A percentile compares a stretch with the other conserved stretches of the same genome.
phyloP scores from a whole-genome alignment of 2,113 vertebrate genomes.

The Callionymus lyra region DNA sequence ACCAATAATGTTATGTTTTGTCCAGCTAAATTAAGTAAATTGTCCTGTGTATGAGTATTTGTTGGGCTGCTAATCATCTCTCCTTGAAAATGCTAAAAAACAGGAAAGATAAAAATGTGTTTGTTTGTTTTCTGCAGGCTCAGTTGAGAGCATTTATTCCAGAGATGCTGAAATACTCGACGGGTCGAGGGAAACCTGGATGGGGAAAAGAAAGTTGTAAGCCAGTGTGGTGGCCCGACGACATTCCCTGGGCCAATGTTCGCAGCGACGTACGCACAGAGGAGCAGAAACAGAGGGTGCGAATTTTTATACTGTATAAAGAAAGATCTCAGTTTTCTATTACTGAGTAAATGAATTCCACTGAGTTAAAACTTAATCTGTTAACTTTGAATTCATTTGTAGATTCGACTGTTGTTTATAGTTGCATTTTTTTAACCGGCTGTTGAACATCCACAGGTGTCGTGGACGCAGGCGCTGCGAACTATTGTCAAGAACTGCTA shows the following conservation, averaged over 20 bases:
- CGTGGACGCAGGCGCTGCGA: constrained; percentile 92
- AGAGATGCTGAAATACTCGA: constrained; percentile 98
- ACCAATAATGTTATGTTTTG: too few relatives aligned
- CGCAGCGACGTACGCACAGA: constrained; percentile 95
- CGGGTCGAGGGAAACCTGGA: constrained; percentile 91
- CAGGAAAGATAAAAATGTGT: too few relatives aligned
- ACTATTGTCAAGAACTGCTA: constrained; percentile 99
- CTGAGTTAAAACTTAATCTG: neutral
- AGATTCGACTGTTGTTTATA: neutral
- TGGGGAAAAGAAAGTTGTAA: constrained; percentile 99
- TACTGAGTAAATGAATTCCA: neutral
- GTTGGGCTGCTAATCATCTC: too few relatives aligned
- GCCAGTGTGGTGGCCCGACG: constrained; percentile 96
- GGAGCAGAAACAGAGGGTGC: constrained; percentile 92
- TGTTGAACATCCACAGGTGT: constrained; percentile 67
- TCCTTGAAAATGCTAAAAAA: too few relatives aligned
- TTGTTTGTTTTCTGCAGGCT: constrained; percentile 72
- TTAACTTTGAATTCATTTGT: too few relatives aligned
- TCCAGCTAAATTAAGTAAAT: too few relatives aligned
- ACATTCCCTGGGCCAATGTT: constrained; percentile 97
- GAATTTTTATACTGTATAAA: too few relatives aligned
- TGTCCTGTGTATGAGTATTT: too few relatives aligned
- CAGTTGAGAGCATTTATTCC: constrained; percentile 97
- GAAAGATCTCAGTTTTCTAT: too few relatives aligned
- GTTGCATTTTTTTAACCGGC: too few relatives aligned